These are phyloP conservation scores for Epirrita christyi DNA, from an alignment of 2,888 invertebrate species.

Conservation along the genomic window DNA sequence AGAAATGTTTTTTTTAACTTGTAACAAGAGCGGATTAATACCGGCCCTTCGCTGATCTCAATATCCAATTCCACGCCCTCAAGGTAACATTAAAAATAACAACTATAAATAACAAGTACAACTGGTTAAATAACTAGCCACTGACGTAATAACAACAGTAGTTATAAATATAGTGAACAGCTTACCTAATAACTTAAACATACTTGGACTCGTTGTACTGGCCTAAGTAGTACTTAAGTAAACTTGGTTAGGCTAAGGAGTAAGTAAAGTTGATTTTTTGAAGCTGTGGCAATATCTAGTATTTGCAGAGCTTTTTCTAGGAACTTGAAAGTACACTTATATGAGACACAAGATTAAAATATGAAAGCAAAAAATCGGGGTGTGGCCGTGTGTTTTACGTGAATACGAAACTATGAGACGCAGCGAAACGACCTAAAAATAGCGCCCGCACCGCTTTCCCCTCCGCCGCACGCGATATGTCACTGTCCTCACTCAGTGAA, in stretches of 20 bases:
- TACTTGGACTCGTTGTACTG: conserved; percentile 25
- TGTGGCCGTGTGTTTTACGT: no score
- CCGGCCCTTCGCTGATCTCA: conserved; percentile 10
- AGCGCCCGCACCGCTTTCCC: no score
- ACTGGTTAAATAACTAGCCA: conserved; percentile 49
- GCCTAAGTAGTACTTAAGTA: conserved; percentile 1
- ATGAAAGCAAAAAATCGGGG: no score
- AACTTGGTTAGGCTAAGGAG: background rate
- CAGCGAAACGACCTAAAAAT: no score
- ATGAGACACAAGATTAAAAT: no score
- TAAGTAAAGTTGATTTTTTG: conserved; percentile 2
- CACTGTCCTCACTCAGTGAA: no score
- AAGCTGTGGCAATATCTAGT: conserved; percentile 1
- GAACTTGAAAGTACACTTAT: background rate
- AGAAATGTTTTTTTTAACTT: background rate
- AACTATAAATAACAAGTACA: conserved; percentile 19
- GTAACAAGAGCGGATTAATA: background rate
- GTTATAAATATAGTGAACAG: conserved; percentile 13
- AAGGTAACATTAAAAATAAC: conserved; percentile 10
- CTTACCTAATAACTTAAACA: conserved; percentile 48
- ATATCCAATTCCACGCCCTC: conserved; percentile 2
- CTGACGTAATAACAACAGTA: conserved; percentile 45
- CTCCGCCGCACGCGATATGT: no score
- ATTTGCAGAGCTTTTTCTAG: background rate
- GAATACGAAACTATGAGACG: no score